Conservation (phyloP, 1,140 invertebrate genomes). For the Leucophenga varia region DNA sequence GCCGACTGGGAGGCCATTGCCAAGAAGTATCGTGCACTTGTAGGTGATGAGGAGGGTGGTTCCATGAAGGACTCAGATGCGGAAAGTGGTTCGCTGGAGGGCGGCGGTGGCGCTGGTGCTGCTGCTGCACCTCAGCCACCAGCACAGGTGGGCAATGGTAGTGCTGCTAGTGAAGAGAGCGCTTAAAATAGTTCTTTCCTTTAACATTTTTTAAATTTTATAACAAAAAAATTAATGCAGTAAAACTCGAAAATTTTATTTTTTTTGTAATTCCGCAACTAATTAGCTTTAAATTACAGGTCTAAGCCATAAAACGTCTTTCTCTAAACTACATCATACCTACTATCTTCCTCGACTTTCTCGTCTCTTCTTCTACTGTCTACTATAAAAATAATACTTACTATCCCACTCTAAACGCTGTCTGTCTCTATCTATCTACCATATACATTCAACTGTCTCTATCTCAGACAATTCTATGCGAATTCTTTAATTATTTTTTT, state of each 20-base stretch:
- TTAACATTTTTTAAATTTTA: conserved; percentile 4
- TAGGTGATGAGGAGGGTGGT: conserved; percentile 51
- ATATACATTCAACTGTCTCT: conserved; percentile 25
- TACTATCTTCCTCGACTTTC: conserved; percentile 26
- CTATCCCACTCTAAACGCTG: conserved; percentile 29
- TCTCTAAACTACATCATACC: conserved; percentile 17
- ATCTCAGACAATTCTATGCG: conserved; percentile 26
- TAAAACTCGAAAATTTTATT: too few species aligned
- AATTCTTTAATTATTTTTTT: too few species aligned
- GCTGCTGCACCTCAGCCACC: conserved; percentile 30
- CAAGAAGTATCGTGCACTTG: conserved; percentile 81
- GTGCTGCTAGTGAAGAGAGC: conserved; percentile 27
- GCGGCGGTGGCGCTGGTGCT: conserved; percentile 22
- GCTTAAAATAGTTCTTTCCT: conserved; percentile 2
- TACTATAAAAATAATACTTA: conserved; percentile 6
- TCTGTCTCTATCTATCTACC: conserved; percentile 34
- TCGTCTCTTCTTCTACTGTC: conserved; percentile 11
- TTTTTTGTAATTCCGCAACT: conserved; percentile 6
- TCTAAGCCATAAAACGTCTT: conserved; percentile 27
- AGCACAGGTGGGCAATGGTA: conserved; percentile 48
- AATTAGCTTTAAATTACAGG: conserved; percentile 44
- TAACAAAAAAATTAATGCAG: background rate
- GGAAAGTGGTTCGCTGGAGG: conserved; percentile 47
- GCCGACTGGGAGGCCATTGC: conserved; percentile 89
- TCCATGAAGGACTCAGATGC: conserved; percentile 53